Conservation (phyloP, 2,113 vertebrate genomes). For the Elanus axillaris region DNA sequence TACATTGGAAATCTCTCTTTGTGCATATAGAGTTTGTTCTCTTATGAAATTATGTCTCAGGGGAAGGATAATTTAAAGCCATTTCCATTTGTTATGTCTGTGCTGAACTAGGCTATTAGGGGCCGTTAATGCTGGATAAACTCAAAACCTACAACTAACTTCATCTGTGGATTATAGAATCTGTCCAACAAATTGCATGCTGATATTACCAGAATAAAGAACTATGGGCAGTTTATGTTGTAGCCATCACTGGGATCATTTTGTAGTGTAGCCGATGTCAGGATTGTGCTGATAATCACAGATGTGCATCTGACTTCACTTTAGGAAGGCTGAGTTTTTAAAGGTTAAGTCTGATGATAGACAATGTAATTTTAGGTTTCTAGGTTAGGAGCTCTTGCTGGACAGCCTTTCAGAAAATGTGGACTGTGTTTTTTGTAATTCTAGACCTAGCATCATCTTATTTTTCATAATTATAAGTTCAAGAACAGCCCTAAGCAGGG, state of each 20-base stretch:
- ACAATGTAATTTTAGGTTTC: not conserved
- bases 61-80: slow-evolving; percentile 80
- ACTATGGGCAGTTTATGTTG: not conserved
- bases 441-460: not conserved
- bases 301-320: slow-evolving; percentile 18
- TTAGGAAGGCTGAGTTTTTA: not conserved
- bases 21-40: slow-evolving; percentile 78
- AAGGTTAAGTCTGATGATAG: not conserved
- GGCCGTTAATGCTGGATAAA: slow-evolving; percentile 76
- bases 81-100: slow-evolving; percentile 83
- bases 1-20: slow-evolving; percentile 77
- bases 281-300: slow-evolving; percentile 35
- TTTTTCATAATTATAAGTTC: not conserved
- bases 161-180: slow-evolving; percentile 74
- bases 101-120: slow-evolving; percentile 73
- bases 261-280: slow-evolving; percentile 10
- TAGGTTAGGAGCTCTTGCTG: not conserved
- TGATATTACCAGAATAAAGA: slow-evolving; percentile 57
- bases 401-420: not conserved
- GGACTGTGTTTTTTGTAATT: not conserved
- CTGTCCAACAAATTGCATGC: slow-evolving; percentile 72
- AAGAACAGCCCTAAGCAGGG: not conserved
- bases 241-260: slow-evolving; percentile 31
- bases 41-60: slow-evolving; percentile 79
- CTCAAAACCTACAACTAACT: slow-evolving; percentile 72